Conservation (phyloP, 1,140 invertebrate genomes). For the Nautilus pompilius region DNA sequence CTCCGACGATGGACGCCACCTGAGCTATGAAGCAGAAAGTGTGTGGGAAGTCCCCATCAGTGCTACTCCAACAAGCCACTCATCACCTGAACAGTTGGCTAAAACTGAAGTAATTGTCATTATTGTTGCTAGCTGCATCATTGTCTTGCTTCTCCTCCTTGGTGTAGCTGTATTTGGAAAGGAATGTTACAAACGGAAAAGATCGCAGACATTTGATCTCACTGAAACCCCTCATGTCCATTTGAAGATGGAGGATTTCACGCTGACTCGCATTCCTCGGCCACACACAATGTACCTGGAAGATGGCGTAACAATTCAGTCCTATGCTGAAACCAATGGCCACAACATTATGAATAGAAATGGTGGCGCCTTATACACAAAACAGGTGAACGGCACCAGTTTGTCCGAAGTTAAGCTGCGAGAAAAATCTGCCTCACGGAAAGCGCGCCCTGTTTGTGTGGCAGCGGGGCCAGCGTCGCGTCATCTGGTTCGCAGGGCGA, state of each 20-base stretch:
- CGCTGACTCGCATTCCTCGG: constrained; percentile 26
- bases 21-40: not conserved
- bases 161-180: constrained; percentile 18
- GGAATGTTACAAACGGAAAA: constrained; percentile 26
- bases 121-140: constrained; percentile 23
- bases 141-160: constrained; percentile 17
- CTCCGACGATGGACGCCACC: not conserved
- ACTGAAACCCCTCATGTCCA: constrained; percentile 27
- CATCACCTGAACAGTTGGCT: not conserved
- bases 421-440: not conserved
- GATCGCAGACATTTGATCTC: constrained; percentile 21
- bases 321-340: not conserved
- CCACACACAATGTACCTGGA: constrained; percentile 18
- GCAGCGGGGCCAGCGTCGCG: not conserved
- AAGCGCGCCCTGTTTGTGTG: not conserved
- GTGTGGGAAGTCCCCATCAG: not conserved
- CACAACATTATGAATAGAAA: not conserved
- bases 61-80: too few relatives aligned
- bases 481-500: not conserved
- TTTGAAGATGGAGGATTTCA: constrained; percentile 29
- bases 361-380: not conserved
- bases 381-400: not conserved
- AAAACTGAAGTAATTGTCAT: constrained; percentile 28
- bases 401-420: not conserved
- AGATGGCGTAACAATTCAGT: not conserved